Evolutionary conservation across 2,888 invertebrate genomes (phyloP), one percentile per base, ranked within the genome.

Genomic region (Sphaerophoria taeniata): DNA sequence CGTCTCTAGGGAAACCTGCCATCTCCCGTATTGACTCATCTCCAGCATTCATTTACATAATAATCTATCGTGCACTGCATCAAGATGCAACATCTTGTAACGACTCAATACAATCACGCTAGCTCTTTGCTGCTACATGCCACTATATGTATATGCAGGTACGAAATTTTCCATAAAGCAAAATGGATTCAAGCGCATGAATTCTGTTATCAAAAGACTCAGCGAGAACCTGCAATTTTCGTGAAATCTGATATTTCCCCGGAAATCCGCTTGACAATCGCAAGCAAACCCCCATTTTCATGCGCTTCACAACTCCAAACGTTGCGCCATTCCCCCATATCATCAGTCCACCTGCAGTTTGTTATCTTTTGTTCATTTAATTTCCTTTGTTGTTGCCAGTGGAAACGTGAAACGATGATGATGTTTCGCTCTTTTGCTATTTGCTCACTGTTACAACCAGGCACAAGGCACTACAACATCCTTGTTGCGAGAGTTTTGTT

Each of bases 341-440:
- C 14, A 36, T 16, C 16, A 39, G 24, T 24, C 60, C 34, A 65
- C 49, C n/a, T 53, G 67, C 36, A 67, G 39, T 80, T 75, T 77
- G 83, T 78, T 70, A 78, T 78, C 78, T 70, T 43, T 61, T 71
- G 74, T 79, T 84, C 80, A 84, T 84, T 84, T 84, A 65, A 67
- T 80, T 80, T 80, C 75, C 84, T 72, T 72, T 75, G 75, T 75
- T 67, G 80, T 55, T 56, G 47, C 74, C 60, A 60, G 60, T 58
- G 56, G 74, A 53, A 61, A 61, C 67, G 45, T 47, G 49, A 34
- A 65, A 63, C 63, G 47, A 60, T 61, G 67, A 47, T 72, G 67
- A 47, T 72, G 56, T 39, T 71, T 12, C 45, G 51, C 53, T 34
- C 14, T 33, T 3, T 33, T 31, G 3, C 12, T 55, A 1, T 2